Evolutionary conservation across 2,797 vertebrate genomes (phyloP), one percentile per base, ranked within the genome.

Genomic region (Oryzias sinensis): DNA sequence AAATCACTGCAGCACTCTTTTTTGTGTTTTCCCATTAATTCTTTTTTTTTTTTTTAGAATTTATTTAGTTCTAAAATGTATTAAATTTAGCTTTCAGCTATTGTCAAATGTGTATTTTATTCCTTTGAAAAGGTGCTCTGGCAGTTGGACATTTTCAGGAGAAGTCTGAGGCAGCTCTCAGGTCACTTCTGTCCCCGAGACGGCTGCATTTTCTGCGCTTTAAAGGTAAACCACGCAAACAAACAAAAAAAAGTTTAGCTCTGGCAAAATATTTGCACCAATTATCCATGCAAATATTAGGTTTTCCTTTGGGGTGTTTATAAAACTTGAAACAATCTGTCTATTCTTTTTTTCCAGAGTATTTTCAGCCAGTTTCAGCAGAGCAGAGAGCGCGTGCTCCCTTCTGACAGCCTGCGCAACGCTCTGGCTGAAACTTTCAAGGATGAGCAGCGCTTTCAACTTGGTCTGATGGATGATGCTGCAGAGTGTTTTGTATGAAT

Each of bases 401-500:
- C 95, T 0, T 99, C 97, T 0, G 96, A 99, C 85, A 96, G 94
- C 72, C 92, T 99, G 86, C 92, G 97, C 2, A 92, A 94, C 5
- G 97, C 97, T 22, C 92, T 99, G 0, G 97, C 97, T 0, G 96
- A 98, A 70, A 99, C 96, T 41, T 99, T 99, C 85, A 96, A 95
- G 84, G 97, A 98, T 22, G 97, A 98, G 65, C 97, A 97, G 63
- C 93, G 97, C 7, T 99, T 99, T 86, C 97, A 99, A 62, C 94
- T 99, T 24, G 97, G 97, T 29, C 91, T 96, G 59, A 99, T 99
- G 97, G 95, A 99, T 41, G 97, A 99, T 25, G 97, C 97, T 17
- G 97, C 97, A 2, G 97, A 99, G 75, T 99, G 97, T 86, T 99
- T 98, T 75, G 97, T 99, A 87, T 9, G 87, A 77, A 37, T 9